Evolutionary conservation across 2,888 invertebrate genomes (phyloP), one percentile per base, ranked within the genome.

Genomic region (Polietes domitor): DNA sequence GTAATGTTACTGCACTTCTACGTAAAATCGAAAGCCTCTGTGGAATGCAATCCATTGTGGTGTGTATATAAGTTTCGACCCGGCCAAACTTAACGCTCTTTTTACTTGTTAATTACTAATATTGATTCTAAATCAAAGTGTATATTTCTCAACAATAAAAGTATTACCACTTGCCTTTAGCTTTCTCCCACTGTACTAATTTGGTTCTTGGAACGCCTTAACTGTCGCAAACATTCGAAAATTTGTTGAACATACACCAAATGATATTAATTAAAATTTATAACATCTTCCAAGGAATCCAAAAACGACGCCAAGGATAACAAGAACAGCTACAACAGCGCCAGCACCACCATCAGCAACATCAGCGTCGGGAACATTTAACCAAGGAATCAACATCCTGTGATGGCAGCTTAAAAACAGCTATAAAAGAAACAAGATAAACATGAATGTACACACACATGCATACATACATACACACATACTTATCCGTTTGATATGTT

Each of bases 231-330:
- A 26, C 7, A 58, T 15, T 53, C 12, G 21, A 9, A 53, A 53
- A 53, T 53, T 47, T 53, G 53, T 21, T 53, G 47, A 47, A n/a
- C 53, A 53, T 10, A 58, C 24, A 55, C 12, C 15, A 24, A 58
- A 26, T 26, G 58, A 24, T 58, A 58, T 58, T 58, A 58, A 58
- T 58, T 58, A 58, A 58, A 58, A 24, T 58, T 24, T 58, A 26
- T 26, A 58, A 58, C 26, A 24, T 58, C 58, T 58, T 24, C 26
- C 4, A 10, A 58, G 26, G 15, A 53, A 53, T 5, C 17, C n/a
- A 5, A 2, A 2, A n/a, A 17, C n/a, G n/a, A n/a, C 2, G 6
- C 17, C 19, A 19, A 50, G 50, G 50, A 50, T 19, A 50, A 50
- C n/a, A n/a, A 19, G 2, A n/a, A 19, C 2, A 47, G 47, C 47